phyloP scores from a whole-genome alignment of 2,797 vertebrate genomes.

The Anas bernieri region DNA sequence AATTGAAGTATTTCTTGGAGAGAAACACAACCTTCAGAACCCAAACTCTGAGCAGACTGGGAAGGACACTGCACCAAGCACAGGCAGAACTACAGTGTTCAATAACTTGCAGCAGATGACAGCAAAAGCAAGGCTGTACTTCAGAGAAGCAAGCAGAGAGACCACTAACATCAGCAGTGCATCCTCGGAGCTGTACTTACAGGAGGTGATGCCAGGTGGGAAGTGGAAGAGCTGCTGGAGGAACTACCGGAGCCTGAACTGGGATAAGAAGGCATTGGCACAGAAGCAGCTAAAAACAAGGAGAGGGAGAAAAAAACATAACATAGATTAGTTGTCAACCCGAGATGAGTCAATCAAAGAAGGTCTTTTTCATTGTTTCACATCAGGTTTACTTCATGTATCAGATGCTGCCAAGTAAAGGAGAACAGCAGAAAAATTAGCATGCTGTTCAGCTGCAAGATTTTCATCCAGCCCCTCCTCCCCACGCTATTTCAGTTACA shows the following conservation, averaged over 20 bases:
- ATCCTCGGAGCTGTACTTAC: conserved; percentile 76
- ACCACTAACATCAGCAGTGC: background rate
- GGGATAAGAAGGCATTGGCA: conserved; percentile 86
- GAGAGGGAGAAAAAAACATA: background rate
- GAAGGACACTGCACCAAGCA: background rate
- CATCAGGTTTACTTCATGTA: background rate
- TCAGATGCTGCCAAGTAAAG: background rate
- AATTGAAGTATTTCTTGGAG: background rate
- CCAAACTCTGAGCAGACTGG: background rate
- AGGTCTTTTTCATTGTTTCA: background rate
- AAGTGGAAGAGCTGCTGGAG: conserved; percentile 90
- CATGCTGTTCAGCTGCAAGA: background rate
- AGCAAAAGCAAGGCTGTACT: background rate
- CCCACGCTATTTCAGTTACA: accelerated
- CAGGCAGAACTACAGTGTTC: background rate
- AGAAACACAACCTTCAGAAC: background rate
- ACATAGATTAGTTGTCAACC: background rate
- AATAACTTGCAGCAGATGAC: background rate
- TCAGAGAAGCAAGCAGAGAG: background rate
- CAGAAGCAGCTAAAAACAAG: conserved; percentile 81
- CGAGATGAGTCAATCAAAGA: background rate
- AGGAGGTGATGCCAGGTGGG: conserved; percentile 89
- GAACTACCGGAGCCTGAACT: conserved; percentile 90
- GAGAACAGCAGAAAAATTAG: background rate
- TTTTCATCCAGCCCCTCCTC: background rate